Evolutionary conservation across 1,140 invertebrate genomes (phyloP).

Genomic region (Trigoniulus corallinus): DNA sequence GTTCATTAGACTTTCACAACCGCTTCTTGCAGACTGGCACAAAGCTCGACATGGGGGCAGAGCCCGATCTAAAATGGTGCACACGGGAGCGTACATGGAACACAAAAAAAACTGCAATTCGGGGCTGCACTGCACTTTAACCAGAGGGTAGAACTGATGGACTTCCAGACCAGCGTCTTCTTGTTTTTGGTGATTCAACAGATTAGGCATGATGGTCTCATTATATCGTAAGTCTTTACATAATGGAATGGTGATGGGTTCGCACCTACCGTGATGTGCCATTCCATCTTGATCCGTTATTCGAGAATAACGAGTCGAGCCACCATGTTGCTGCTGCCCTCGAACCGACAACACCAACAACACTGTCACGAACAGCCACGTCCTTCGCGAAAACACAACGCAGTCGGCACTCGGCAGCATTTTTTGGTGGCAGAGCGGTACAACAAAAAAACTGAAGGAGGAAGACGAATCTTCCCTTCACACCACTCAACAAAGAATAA

Average conservation of each 20-base stretch:
- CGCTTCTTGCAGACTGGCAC: constrained; percentile 66
- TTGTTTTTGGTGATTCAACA: constrained; percentile 81
- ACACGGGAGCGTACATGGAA: constrained; percentile 87
- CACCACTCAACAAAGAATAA: too few relatives aligned
- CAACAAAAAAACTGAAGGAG: too few relatives aligned
- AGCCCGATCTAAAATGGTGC: constrained; percentile 74
- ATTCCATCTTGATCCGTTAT: constrained; percentile 28
- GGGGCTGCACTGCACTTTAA: constrained; percentile 87
- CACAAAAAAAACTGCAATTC: constrained; percentile 92
- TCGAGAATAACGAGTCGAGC: background rate
- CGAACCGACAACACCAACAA: too few relatives aligned
- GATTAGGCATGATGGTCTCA: constrained; percentile 88
- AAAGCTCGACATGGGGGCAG: constrained; percentile 83
- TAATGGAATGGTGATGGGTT: constrained; percentile 78
- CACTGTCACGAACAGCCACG: too few relatives aligned
- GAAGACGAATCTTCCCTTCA: too few relatives aligned
- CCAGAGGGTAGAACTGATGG: constrained; percentile 83
- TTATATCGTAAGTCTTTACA: constrained; percentile 90
- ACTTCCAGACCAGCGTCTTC: constrained; percentile 87
- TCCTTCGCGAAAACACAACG: too few relatives aligned
- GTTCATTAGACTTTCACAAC: constrained; percentile 83
- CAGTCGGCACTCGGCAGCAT: too few relatives aligned
- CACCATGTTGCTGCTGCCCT: too few relatives aligned
- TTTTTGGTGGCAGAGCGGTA: too few relatives aligned
- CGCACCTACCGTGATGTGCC: constrained; percentile 65